phyloP scores from a whole-genome alignment of 1,140 invertebrate species.

The Lasaia peninsularis region DNA sequence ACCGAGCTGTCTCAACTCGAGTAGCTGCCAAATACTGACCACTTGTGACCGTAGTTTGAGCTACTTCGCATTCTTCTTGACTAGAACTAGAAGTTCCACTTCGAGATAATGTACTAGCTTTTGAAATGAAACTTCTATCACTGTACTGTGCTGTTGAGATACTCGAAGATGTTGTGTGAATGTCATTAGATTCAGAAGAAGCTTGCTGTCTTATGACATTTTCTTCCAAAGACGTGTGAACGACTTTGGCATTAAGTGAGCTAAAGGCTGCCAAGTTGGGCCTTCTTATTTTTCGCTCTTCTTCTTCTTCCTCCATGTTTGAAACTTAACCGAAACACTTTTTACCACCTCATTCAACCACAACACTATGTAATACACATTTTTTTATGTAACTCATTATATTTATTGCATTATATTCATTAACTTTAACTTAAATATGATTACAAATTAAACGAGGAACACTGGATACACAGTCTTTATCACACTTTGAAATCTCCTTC shows the following conservation, averaged over 20 bases:
- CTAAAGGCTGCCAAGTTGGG: constrained; percentile 60
- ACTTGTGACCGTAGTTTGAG: constrained; percentile 65
- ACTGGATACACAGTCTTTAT: constrained; percentile 73
- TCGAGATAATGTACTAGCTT: constrained; percentile 80
- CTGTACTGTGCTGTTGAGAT: constrained; percentile 67
- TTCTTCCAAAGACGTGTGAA: constrained; percentile 61
- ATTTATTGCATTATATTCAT: constrained; percentile 54
- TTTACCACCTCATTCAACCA: constrained; percentile 38
- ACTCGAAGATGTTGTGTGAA: constrained; percentile 52
- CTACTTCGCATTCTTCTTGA: constrained; percentile 82
- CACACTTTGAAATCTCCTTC: constrained; percentile 62
- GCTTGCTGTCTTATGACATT: constrained; percentile 47
- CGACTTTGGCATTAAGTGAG: constrained; percentile 55
- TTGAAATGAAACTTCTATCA: constrained; percentile 76
- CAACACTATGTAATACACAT: constrained; percentile 54
- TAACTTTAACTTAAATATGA: constrained; percentile 48
- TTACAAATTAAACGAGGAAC: constrained; percentile 58
- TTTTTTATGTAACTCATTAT: constrained; percentile 43
- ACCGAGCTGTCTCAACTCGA: constrained; percentile 80
- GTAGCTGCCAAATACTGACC: constrained; percentile 79
- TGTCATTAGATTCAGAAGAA: constrained; percentile 62
- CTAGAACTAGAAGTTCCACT: constrained; percentile 81
- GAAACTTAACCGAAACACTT: constrained; percentile 30
- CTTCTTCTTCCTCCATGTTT: constrained; percentile 80
- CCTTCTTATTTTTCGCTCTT: constrained; percentile 60